Evolutionary conservation across 2,113 vertebrate genomes (phyloP), one percentile per base, ranked within the genome.

Genomic region (Sinocyclocheilus anshuiensis): DNA sequence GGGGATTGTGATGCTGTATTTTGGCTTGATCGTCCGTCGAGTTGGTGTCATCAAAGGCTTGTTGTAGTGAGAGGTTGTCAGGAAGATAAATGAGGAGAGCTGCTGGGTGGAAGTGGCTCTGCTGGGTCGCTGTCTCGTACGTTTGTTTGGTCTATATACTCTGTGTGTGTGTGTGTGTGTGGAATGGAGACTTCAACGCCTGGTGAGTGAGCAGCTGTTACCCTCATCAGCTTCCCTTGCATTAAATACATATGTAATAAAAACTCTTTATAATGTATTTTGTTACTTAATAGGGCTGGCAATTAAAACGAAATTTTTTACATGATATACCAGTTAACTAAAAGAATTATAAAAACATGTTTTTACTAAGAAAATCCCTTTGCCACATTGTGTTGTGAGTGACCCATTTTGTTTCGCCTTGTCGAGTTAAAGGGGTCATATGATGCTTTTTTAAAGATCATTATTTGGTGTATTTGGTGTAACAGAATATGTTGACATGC

Each of bases 181-280:
- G 45, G 67, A 99, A 99, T 53, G 97, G 97, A 94, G 97, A 99
- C 74, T 89, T 89, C 45, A 86, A 71, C 7, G 2, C 18, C n/a
- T 89, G 86, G 88, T 89, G 67, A 89, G 88, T 85, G 18, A 50
- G 13, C 59, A 24, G 1, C 48, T 67, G 55, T 53, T 72, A 50
- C 45, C 29, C 65, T 83, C 81, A 55, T 81, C 22, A 67, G 79
- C 79, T 12, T 65, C 22, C 39, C 1, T 24, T 9, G 12, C 33
- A 81, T 69, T 50, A 81, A 50, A 71, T 53, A 36, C 59, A 26
- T 18, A 18, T 65, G n/a, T 48, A 1, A 24, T 4, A 63, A 13
- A 0, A 42, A 2, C 13, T 1, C 0, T 8, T 59, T 61, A 16
- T 15, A 29, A 10, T 20, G 8, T 48, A 48, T 65, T 81, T 80